These are phyloP conservation scores for Drosophila cognata DNA, from an alignment of 2,888 invertebrate genomes.

Conservation along the genomic window DNA sequence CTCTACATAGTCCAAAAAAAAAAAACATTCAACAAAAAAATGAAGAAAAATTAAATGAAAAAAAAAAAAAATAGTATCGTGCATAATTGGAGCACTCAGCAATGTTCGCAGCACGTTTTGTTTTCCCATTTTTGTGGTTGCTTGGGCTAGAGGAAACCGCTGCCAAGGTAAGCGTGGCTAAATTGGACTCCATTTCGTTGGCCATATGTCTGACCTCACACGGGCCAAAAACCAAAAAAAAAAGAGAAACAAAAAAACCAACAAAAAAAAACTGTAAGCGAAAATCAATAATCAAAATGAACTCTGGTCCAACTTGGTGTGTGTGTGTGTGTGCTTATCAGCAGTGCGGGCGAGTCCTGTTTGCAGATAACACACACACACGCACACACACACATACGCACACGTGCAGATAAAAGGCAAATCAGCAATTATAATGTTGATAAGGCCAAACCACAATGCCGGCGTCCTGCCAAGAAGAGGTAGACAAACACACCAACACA, in stretches of 20 bases:
- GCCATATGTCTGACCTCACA: slow-evolving; percentile 51
- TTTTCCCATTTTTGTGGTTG: slow-evolving; percentile 26
- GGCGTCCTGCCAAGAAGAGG: slow-evolving; percentile 59
- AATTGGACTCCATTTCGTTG: slow-evolving; percentile 17
- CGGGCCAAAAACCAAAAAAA: slow-evolving; percentile 8
- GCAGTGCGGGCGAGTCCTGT: slow-evolving; percentile 58
- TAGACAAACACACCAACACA: slow-evolving; percentile 14
- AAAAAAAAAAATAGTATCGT: slow-evolving; percentile 16
- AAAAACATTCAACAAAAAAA: not conserved
- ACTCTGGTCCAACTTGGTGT: slow-evolving; percentile 2
- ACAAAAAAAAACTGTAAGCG: not conserved
- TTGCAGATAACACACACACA: slow-evolving; percentile 46
- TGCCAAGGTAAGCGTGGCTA: slow-evolving; percentile 62
- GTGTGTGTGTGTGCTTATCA: slow-evolving; percentile 45
- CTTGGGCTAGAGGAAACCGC: slow-evolving; percentile 54
- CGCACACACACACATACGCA: not conserved
- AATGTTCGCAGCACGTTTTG: slow-evolving; percentile 42
- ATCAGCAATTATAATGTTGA: slow-evolving; percentile 49
- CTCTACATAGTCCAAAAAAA: slow-evolving; percentile 3
- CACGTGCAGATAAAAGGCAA: slow-evolving; percentile 55
- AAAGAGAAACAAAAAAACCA: slow-evolving; percentile 9
- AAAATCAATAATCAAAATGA: slow-evolving; percentile 22
- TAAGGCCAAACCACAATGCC: slow-evolving; percentile 31
- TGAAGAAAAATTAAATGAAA: not conserved
- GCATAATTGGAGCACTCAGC: slow-evolving; percentile 70